Base-by-base conservation (phyloP, 2,888 invertebrate genomes). In the Noctua janthe region DNA sequence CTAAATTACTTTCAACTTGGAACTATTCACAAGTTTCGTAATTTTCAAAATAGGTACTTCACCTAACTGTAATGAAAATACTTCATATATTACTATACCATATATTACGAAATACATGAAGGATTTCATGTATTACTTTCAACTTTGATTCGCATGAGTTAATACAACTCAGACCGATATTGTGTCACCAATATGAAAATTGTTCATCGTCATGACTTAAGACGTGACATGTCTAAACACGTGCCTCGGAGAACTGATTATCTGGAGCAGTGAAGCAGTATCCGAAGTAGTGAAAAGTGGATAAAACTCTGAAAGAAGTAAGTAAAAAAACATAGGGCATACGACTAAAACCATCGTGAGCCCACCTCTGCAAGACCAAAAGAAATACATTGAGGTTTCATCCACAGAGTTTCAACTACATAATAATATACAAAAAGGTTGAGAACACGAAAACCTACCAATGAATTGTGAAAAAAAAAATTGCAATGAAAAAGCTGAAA, bases 41-140 rank as follows among this genome's bases (percentile, higher is more conserved):
- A 59, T 35, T 35, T 66, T 56, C 64, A 17, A 54, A 59, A 51
- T 54, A 3, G 35, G 3, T 62, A 15, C 47, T n/a, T 56, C 35
- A 54, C 29, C 15, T 39, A 35, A 1, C 3, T 20, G 3, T 69
- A 76, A 62, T 80, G 35, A 35, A 80, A 83, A 83, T 80, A 69
- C 67, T 83, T 83, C 2, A 39, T 39, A 39, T 39, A 39, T 39
- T 39, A 39, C 39, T 39, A 35, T 35, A 35, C 35, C 35, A 35
- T 35, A 35, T 35, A 35, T 35, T 35, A 35, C 35, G 35, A 35
- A 35, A 35, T 35, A 35, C 35, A 35, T 35, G 35, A 35, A 35
- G 39, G 5, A 39, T 39, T 43, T 39, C 3, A 67, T 35, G 0
- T 43, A n/a, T 67, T n/a, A 62, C 51, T 83, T 69, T 49, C 15